These are phyloP conservation scores for Eupleurogrammus muticus DNA, from an alignment of 2,797 vertebrate genomes.

Conservation along the genomic window DNA sequence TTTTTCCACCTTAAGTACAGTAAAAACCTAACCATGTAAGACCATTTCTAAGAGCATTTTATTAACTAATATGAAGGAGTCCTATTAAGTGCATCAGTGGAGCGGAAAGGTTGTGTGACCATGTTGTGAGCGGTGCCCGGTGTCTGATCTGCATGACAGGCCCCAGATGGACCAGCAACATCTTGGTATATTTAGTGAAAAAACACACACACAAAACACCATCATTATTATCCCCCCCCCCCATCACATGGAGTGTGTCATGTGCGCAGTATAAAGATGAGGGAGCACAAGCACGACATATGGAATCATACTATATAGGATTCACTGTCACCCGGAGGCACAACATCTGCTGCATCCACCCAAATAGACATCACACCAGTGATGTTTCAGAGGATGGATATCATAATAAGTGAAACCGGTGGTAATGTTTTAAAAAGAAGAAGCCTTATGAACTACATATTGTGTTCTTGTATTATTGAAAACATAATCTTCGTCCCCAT, in stretches of 20 bases:
- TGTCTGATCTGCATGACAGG: conserved; percentile 71
- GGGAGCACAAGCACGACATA: conserved; percentile 16
- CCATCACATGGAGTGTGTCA: neutral
- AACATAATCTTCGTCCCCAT: no score
- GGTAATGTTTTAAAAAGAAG: neutral
- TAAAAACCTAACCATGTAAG: conserved; percentile 14
- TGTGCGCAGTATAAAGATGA: conserved; percentile 10
- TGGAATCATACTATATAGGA: conserved; percentile 27
- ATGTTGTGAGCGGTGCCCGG: conserved; percentile 39
- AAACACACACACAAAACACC: conserved; percentile 3
- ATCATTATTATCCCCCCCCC: neutral
- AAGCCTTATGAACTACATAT: no score
- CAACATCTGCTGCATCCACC: conserved; percentile 43
- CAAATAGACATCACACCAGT: conserved; percentile 18
- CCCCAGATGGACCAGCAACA: conserved; percentile 68
- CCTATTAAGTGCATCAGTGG: conserved; percentile 71
- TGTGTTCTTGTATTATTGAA: no score
- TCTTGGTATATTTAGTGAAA: conserved; percentile 16
- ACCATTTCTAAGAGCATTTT: conserved; percentile 21
- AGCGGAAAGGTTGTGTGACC: conserved; percentile 64
- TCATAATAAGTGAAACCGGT: neutral
- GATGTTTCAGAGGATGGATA: neutral
- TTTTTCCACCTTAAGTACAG: conserved; percentile 16
- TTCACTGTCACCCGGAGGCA: conserved; percentile 13
- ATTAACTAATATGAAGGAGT: conserved; percentile 43